phyloP scores from a whole-genome alignment of 2,113 vertebrate species.

The Otis tarda region DNA sequence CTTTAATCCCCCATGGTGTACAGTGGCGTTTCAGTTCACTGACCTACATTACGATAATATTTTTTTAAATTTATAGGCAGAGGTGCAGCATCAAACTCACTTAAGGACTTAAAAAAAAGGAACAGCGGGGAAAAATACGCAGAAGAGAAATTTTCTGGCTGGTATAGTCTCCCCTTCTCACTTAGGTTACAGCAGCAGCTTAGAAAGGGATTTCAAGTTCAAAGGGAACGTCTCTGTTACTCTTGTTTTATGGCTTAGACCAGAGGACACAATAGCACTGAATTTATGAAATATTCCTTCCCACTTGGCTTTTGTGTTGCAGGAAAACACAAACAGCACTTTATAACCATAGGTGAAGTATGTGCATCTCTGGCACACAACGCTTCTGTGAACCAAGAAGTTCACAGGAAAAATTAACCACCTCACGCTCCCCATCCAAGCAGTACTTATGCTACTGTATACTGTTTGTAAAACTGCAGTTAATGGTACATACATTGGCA shows the following conservation, averaged over 20 bases:
- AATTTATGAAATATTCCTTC: slow-evolving; percentile 56
- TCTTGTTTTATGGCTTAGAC: slow-evolving; percentile 69
- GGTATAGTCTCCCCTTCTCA: slow-evolving; percentile 14
- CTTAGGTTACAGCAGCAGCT: slow-evolving; percentile 65
- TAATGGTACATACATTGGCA: neutral
- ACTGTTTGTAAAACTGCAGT: neutral
- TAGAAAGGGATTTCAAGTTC: slow-evolving; percentile 72
- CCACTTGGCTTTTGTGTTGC: slow-evolving; percentile 40
- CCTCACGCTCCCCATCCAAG: neutral
- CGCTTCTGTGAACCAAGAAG: neutral
- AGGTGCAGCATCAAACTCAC: slow-evolving; percentile 67
- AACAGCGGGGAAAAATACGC: neutral
- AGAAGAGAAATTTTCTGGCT: slow-evolving; percentile 43
- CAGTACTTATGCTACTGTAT: neutral
- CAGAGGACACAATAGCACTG: slow-evolving; percentile 64
- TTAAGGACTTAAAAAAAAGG: slow-evolving; percentile 46
- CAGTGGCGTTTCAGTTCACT: slow-evolving; percentile 68
- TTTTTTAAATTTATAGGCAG: slow-evolving; percentile 69
- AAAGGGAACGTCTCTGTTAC: slow-evolving; percentile 66
- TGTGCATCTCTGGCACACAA: neutral
- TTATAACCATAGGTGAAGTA: slow-evolving; percentile 11
- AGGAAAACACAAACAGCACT: slow-evolving; percentile 19
- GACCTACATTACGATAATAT: slow-evolving; percentile 75
- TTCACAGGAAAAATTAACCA: neutral
- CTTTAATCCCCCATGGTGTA: slow-evolving; percentile 60